Base-by-base conservation (phyloP, 2,888 invertebrate genomes). In the Camptogramma bilineatum region DNA sequence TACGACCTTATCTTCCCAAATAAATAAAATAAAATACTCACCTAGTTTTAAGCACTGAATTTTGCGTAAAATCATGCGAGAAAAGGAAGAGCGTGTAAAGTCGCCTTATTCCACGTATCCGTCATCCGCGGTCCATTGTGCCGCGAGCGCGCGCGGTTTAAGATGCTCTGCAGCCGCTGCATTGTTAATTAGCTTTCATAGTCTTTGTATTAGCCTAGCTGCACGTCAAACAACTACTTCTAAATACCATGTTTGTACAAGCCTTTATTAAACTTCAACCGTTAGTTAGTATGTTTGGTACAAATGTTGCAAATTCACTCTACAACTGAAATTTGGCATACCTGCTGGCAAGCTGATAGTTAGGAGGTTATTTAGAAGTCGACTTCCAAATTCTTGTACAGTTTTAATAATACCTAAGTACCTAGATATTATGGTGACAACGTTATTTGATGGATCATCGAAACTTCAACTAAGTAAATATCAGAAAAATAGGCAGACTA, bases 121-220 rank as follows among this genome's bases (percentile, higher is more conserved):
- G 75, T 68, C 70, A 74, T 72, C 62, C 79, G 73, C 73, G 75
- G 67, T 73, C 73, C 84, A 85, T 85, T 87, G 87, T 86, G 16
- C 83, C 72, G 75, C 77, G 75, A 66, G 74, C 73, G 71, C 28
- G 71, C 77, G 75, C 79, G 84, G 87, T 87, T 86, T 87, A 85
- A 75, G 68, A 72, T 77, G 78, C 81, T 85, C 79, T 85, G 87
- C 90, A 85, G 85, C 80, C 85, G 84, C 85, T 86, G 86, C 86
- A 86, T 65, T 87, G 81, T 86, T 91, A 91, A 92, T 92, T 91
- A 91, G 90, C 91, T 86, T 85, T 82, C 80, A 80, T 81, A 79
- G 72, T 74, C 74, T 68, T 69, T 70, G 64, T 53, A 56, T 57
- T 51, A 65, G 50, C 48, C 19, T 1, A 18, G 52, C 24, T 46